These are phyloP conservation scores for Amphiprion clarkii DNA, from an alignment of 2,797 vertebrate genomes.

Conservation along the genomic window DNA sequence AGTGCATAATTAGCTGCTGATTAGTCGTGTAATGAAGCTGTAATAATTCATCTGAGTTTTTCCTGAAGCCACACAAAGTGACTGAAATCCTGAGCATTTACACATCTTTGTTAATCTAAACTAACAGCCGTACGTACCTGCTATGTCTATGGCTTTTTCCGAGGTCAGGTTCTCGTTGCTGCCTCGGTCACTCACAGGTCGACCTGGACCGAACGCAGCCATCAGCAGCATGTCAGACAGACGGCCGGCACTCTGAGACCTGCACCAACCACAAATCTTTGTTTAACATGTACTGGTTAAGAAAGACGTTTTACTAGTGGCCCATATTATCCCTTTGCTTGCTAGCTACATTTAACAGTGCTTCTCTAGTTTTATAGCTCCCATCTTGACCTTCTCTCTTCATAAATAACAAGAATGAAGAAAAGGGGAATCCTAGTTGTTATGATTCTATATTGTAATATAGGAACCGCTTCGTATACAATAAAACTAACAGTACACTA, in stretches of 20 bases:
- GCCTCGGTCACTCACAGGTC: constrained; percentile 86
- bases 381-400: background rate
- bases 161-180: constrained; percentile 92
- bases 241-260: constrained; percentile 93
- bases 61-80: background rate
- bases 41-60: background rate
- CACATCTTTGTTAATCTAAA: background rate
- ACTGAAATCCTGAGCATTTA: background rate
- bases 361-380: background rate
- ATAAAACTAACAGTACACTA: background rate
- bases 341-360: background rate
- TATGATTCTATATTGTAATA: background rate
- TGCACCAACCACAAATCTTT: constrained; percentile 53
- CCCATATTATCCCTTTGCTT: background rate
- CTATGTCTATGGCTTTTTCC: constrained; percentile 92
- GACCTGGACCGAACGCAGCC: constrained; percentile 94
- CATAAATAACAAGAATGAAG: background rate
- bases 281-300: background rate
- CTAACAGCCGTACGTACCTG: constrained; percentile 75
- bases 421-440: background rate
- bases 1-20: background rate
- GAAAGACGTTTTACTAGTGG: background rate
- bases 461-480: background rate
- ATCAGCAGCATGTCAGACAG: constrained; percentile 96
- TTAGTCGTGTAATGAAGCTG: no score